These are phyloP conservation scores for Abramis brama DNA, from an alignment of 2,113 vertebrate species.

Conservation along the genomic window DNA sequence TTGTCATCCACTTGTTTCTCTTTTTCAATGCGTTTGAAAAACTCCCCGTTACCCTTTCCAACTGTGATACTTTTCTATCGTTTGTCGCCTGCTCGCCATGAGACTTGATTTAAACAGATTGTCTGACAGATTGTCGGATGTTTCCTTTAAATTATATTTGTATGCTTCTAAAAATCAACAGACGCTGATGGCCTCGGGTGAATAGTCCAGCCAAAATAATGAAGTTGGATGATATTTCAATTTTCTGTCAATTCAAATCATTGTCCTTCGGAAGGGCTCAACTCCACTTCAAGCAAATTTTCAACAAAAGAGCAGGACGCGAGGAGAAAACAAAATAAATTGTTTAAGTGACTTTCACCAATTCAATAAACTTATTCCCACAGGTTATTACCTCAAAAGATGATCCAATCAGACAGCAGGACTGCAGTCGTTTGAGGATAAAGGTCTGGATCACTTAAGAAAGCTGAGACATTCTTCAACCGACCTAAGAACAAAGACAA, in stretches of 20 bases:
- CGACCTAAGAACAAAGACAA: constrained; percentile 58
- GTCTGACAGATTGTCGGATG: constrained; percentile 28
- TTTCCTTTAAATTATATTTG: constrained; percentile 39
- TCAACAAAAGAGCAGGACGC: constrained; percentile 34
- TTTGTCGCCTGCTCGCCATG: neutral
- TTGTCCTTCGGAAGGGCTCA: constrained; percentile 37
- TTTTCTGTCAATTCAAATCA: constrained; percentile 51
- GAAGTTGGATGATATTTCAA: constrained; percentile 41
- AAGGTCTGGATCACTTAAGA: constrained; percentile 9
- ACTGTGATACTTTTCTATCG: constrained; percentile 12
- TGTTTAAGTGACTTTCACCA: neutral
- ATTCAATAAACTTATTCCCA: constrained; percentile 25
- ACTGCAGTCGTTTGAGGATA: constrained; percentile 43
- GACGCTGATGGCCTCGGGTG: constrained; percentile 29
- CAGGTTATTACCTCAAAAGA: constrained; percentile 60
- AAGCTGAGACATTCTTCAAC: constrained; percentile 39
- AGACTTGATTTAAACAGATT: constrained; percentile 43
- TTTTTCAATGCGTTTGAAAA: neutral
- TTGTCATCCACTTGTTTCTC: constrained; percentile 16
- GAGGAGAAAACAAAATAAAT: constrained; percentile 37
- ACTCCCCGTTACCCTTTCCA: neutral
- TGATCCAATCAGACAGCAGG: constrained; percentile 41
- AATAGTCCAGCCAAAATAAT: constrained; percentile 47
- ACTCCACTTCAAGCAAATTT: constrained; percentile 41
- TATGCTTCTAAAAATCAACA: constrained; percentile 25